These are phyloP conservation scores for Ophion ellenae DNA, from an alignment of 2,888 invertebrate species.

Conservation along the genomic window DNA sequence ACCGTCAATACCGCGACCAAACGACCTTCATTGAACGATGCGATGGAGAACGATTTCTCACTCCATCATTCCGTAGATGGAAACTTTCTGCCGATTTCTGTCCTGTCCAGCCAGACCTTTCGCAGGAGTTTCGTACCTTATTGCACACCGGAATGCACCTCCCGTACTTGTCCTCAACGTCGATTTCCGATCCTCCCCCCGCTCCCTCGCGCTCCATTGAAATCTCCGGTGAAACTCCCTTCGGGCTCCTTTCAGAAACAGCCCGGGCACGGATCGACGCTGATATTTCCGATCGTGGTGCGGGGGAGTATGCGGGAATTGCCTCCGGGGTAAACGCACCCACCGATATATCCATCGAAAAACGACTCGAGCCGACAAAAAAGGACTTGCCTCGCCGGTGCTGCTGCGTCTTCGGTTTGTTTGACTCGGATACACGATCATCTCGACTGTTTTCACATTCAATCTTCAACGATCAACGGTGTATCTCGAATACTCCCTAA, in stretches of 20 bases:
- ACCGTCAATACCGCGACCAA: neutral
- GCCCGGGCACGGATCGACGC: conserved; percentile 9
- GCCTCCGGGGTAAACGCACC: neutral
- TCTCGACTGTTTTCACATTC: neutral
- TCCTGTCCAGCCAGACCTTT: conserved; percentile 19
- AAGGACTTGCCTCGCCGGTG: neutral
- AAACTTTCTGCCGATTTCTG: conserved; percentile 46
- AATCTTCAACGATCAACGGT: neutral
- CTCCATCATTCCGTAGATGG: conserved; percentile 22
- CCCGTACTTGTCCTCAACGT: conserved; percentile 35
- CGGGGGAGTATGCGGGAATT: conserved; percentile 16
- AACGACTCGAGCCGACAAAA: neutral
- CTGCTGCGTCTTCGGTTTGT: neutral
- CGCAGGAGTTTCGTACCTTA: conserved; percentile 14
- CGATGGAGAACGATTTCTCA: conserved; percentile 34
- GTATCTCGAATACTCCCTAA: neutral
- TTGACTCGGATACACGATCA: neutral
- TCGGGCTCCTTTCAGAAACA: conserved; percentile 25
- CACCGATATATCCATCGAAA: neutral
- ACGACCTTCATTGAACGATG: conserved; percentile 5
- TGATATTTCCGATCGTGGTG: conserved; percentile 39
- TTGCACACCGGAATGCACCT: conserved; percentile 6
- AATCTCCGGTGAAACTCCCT: conserved; percentile 48
- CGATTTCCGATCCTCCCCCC: conserved; percentile 22
- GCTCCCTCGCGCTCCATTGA: conserved; percentile 27